Evolutionary conservation across 2,113 vertebrate species (phyloP).

Genomic region (Upupa epops): DNA sequence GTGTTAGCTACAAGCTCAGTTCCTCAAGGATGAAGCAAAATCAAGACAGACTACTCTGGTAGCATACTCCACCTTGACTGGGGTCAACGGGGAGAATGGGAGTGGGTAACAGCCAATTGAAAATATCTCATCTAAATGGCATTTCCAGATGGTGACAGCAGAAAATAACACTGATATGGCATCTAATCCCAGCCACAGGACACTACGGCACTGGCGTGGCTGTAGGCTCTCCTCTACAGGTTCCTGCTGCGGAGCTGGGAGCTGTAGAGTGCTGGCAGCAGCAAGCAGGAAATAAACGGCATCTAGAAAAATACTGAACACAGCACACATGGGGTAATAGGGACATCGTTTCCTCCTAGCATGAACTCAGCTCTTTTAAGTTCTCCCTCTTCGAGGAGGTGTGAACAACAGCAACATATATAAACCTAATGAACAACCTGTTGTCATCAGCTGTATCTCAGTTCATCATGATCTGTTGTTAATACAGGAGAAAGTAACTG

Average conservation of each 20-base stretch:
- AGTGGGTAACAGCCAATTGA: background rate
- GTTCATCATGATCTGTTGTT: background rate
- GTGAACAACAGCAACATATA: background rate
- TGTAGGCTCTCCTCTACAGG: background rate
- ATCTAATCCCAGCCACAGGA: background rate
- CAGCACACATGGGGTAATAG: accelerated
- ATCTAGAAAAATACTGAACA: background rate
- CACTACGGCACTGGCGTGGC: accelerated
- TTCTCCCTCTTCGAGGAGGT: background rate
- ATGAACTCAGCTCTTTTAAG: background rate
- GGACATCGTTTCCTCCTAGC: background rate
- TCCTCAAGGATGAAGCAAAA: background rate
- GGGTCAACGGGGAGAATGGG: background rate
- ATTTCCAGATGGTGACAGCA: background rate
- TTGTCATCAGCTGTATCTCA: accelerated
- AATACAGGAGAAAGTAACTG: background rate
- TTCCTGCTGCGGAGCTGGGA: accelerated
- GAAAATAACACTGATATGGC: background rate
- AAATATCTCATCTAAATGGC: background rate
- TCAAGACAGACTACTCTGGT: background rate
- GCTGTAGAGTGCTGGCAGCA: background rate
- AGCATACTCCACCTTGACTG: background rate
- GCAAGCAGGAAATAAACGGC: background rate
- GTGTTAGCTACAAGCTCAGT: background rate
- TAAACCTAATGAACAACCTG: background rate